phyloP scores from a whole-genome alignment of 2,113 vertebrate species.

The Triplophysa siluroides region DNA sequence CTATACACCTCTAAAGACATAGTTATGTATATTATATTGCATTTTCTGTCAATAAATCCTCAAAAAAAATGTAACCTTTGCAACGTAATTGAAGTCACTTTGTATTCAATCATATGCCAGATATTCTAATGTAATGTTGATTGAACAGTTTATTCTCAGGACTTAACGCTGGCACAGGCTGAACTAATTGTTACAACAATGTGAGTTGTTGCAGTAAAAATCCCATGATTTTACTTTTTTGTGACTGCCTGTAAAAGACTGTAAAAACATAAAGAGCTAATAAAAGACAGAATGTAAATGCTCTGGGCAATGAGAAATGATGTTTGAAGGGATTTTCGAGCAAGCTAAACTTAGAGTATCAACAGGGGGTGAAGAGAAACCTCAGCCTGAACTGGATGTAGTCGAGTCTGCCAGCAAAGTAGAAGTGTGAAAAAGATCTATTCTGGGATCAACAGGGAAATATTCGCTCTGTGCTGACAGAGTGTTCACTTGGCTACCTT shows the following conservation, averaged over 20 bases:
- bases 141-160: too few relatives aligned
- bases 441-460: conserved; percentile 24
- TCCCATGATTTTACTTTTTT: not conserved
- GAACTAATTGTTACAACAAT: too few relatives aligned
- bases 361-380: conserved; percentile 42
- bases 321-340: conserved; percentile 12
- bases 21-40: too few relatives aligned
- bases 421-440: conserved; percentile 48
- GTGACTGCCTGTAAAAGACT: not conserved
- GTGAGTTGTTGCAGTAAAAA: too few relatives aligned
- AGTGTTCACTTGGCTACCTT: conserved; percentile 3
- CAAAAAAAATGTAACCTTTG: too few relatives aligned
- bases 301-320: conserved; percentile 17
- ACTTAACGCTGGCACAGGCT: too few relatives aligned
- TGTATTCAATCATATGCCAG: too few relatives aligned
- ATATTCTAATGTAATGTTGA: too few relatives aligned
- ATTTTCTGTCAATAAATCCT: too few relatives aligned
- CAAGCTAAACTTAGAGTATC: conserved; percentile 50
- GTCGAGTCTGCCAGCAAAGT: conserved; percentile 40
- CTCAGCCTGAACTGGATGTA: conserved; percentile 34
- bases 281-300: conserved; percentile 13
- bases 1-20: too few relatives aligned
- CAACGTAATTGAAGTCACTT: too few relatives aligned
- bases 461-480: not conserved
- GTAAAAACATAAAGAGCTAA: not conserved